Evolutionary conservation across 2,113 vertebrate genomes (phyloP).

Genomic region (Archilochus colubris): DNA sequence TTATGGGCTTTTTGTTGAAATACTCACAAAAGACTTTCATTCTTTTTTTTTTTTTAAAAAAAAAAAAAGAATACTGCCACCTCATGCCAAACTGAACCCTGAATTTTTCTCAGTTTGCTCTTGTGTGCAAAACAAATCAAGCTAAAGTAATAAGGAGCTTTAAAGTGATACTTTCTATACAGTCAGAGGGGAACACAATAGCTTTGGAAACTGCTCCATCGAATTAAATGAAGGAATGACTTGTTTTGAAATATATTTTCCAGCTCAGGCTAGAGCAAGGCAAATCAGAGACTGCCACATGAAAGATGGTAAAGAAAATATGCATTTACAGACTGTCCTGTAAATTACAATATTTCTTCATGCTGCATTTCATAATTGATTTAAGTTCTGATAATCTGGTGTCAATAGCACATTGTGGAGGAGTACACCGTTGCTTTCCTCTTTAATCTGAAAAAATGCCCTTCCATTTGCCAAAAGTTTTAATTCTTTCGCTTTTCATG

Average conservation of each 20-base stretch:
- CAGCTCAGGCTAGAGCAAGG: not conserved
- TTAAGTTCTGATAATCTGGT: not conserved
- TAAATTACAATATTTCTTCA: not conserved
- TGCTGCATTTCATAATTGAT: not conserved
- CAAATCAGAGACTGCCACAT: not conserved
- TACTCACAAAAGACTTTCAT: not conserved
- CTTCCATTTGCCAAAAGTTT: not conserved
- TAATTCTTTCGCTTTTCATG: not conserved
- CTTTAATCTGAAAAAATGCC: not conserved
- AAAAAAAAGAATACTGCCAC: not conserved
- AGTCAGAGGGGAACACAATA: not conserved
- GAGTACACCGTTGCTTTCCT: fast-evolving
- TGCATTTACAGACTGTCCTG: not conserved
- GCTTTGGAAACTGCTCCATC: not conserved
- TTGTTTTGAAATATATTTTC: not conserved
- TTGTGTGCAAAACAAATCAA: not conserved
- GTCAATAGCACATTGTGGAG: not conserved
- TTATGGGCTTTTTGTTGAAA: not conserved
- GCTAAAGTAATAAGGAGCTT: not conserved
- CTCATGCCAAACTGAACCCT: not conserved
- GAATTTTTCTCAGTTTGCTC: not conserved
- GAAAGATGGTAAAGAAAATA: not conserved
- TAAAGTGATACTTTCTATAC: not conserved
- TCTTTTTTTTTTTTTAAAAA: not conserved
- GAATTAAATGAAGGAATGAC: not conserved